Evolutionary conservation across 2,797 vertebrate species (phyloP).

Genomic region (Pangasius larnaudii): DNA sequence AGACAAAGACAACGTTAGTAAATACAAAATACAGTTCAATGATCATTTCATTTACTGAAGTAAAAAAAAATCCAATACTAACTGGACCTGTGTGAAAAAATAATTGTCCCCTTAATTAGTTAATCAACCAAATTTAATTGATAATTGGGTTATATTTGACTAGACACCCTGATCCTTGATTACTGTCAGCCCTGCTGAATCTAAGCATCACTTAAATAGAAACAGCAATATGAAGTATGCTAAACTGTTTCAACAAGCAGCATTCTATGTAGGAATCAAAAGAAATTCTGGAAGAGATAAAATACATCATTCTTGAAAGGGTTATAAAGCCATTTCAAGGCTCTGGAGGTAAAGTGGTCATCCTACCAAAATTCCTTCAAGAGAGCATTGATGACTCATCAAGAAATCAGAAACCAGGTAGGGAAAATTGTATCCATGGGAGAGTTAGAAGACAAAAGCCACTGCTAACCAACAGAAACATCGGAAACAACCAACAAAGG

Average conservation of each 20-base stretch:
- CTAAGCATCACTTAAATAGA: not conserved
- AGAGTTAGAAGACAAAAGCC: not conserved
- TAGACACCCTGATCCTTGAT: not conserved
- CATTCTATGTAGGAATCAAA: not conserved
- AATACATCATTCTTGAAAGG: not conserved
- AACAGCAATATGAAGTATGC: not conserved
- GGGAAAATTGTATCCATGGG: not conserved
- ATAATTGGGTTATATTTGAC: not conserved
- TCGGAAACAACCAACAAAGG: not conserved
- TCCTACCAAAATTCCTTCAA: not conserved
- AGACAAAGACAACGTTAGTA: not conserved
- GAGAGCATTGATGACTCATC: not conserved
- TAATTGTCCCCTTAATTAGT: not conserved
- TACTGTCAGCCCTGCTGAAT: not conserved
- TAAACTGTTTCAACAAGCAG: not conserved
- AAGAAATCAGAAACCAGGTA: not conserved
- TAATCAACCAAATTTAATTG: not conserved
- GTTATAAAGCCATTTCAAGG: not conserved
- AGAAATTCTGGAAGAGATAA: not conserved
- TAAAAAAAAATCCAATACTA: not conserved
- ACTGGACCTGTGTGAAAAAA: not conserved
- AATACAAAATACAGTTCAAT: not conserved
- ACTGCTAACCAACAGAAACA: not conserved
- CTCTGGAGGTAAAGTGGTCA: not conserved
- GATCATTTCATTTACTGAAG: not conserved